Conservation (phyloP, 2,888 invertebrate genomes). For the Ennomos fuscantarius region DNA sequence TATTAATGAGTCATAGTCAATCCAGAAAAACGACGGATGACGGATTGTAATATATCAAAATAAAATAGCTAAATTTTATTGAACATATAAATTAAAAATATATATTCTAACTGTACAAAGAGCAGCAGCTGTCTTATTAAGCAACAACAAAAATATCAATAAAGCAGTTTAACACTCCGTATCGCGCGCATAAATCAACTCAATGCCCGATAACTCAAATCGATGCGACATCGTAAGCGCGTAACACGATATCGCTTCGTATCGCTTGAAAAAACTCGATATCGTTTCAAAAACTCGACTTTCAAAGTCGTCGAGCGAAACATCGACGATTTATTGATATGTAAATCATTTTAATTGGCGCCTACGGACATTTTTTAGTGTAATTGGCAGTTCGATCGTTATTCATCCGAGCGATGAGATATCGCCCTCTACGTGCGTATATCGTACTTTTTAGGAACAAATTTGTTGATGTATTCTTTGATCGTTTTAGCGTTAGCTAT, state of each 20-base stretch:
- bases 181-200: slow-evolving; percentile 33
- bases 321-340: slow-evolving; percentile 79
- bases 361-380: slow-evolving; percentile 79
- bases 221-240: slow-evolving; percentile 36
- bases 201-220: slow-evolving; percentile 36
- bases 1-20: too few species aligned
- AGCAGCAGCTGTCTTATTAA: slow-evolving; percentile 9
- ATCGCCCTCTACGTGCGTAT: slow-evolving; percentile 21
- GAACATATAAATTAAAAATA: too few species aligned
- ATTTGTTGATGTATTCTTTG: too few species aligned
- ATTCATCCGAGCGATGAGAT: slow-evolving; percentile 59
- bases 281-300: slow-evolving; percentile 37
- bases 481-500: too few species aligned
- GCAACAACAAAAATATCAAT: slow-evolving; percentile 36
- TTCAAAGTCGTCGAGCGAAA: slow-evolving; percentile 50
- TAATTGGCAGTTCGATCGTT: slow-evolving; percentile 80
- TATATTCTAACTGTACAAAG: too few species aligned
- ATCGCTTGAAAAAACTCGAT: slow-evolving; percentile 20
- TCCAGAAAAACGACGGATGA: too few species aligned
- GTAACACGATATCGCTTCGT: slow-evolving; percentile 34
- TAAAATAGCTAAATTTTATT: too few species aligned
- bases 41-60: too few species aligned
- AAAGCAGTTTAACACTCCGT: slow-evolving; percentile 21
- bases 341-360: slow-evolving; percentile 84
- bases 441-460: slow-evolving; percentile 4